Percentiles rank a stretch among this genome's conserved stretches.
Conservation (phyloP, 2,113 vertebrate genomes). For the Philantomba maxwellii region DNA sequence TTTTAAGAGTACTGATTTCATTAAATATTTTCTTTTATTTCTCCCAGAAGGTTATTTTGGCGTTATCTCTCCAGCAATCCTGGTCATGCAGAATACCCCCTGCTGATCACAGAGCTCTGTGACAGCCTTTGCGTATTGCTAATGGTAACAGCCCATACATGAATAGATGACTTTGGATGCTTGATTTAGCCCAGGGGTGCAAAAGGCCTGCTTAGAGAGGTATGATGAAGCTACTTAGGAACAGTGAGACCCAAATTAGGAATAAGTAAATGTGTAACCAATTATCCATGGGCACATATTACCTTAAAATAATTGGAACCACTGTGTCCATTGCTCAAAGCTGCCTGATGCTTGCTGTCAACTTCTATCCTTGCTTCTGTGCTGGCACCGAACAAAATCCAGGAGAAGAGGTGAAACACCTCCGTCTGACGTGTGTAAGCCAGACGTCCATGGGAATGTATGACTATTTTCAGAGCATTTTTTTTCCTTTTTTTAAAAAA, state of each 20-base stretch:
- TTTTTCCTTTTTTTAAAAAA: background rate
- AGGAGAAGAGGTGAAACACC: background rate
- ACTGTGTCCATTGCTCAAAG: slow-evolving; percentile 46
- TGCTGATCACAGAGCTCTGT: slow-evolving; percentile 59
- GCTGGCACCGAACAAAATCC: background rate
- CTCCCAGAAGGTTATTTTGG: slow-evolving; percentile 57
- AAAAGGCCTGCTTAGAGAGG: slow-evolving; percentile 60
- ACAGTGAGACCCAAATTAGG: slow-evolving; percentile 61
- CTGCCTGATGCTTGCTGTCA: slow-evolving; percentile 14
- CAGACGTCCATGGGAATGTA: background rate
- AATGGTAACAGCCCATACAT: slow-evolving; percentile 50
- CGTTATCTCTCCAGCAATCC: slow-evolving; percentile 49
- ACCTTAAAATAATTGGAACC: slow-evolving; percentile 76
- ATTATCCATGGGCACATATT: slow-evolving; percentile 64
- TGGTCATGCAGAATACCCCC: slow-evolving; percentile 63
- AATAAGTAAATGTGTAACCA: slow-evolving; percentile 59
- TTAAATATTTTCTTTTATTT: slow-evolving; percentile 60
- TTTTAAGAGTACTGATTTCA: slow-evolving; percentile 1
- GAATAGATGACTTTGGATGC: slow-evolving; percentile 56
- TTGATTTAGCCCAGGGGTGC: slow-evolving; percentile 65
- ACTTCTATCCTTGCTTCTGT: background rate
- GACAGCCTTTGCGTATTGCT: slow-evolving; percentile 66
- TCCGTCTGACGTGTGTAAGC: rapidly evolving
- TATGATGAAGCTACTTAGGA: slow-evolving; percentile 65
- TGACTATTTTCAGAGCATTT: background rate